Conservation (phyloP, 2,888 invertebrate genomes). For the Coelopa pilipes region DNA sequence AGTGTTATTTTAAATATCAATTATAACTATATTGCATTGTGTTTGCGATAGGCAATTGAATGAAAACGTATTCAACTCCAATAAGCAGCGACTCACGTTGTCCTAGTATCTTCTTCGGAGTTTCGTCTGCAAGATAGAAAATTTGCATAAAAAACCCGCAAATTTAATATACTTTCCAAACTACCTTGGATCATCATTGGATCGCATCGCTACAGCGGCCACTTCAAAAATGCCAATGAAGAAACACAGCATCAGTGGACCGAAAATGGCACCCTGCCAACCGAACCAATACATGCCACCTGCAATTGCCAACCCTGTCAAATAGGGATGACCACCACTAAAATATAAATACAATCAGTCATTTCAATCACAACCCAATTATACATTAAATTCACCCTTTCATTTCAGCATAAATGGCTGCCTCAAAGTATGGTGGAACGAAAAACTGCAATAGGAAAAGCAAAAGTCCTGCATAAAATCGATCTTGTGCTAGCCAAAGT, state of each 20-base stretch:
- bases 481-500: conserved; percentile 91
- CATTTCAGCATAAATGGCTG: conserved; percentile 96
- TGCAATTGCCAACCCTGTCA: conserved; percentile 96
- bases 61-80: neutral
- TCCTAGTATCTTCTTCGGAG: conserved; percentile 63
- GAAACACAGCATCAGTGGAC: conserved; percentile 93
- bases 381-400: conserved; percentile 76
- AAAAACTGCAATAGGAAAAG: conserved; percentile 84
- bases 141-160: conserved; percentile 47
- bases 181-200: conserved; percentile 61
- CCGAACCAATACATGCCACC: conserved; percentile 98
- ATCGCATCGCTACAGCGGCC: conserved; percentile 75
- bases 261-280: conserved; percentile 95
- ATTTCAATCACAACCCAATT: too few relatives aligned
- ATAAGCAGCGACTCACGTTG: conserved; percentile 59
- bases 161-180: neutral
- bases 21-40: neutral
- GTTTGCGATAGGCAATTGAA: neutral
- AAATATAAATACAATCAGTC: conserved; percentile 50
- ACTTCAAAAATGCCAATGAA: conserved; percentile 92
- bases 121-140: conserved; percentile 56
- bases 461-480: conserved; percentile 81
- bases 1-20: conserved; percentile 1
- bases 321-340: conserved; percentile 94
- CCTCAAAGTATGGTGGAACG: conserved; percentile 92